A percentile compares a stretch with the other conserved stretches of the same genome.
Conservation (phyloP, 1,140 invertebrate genomes). For the Armadillidium nasatum region DNA sequence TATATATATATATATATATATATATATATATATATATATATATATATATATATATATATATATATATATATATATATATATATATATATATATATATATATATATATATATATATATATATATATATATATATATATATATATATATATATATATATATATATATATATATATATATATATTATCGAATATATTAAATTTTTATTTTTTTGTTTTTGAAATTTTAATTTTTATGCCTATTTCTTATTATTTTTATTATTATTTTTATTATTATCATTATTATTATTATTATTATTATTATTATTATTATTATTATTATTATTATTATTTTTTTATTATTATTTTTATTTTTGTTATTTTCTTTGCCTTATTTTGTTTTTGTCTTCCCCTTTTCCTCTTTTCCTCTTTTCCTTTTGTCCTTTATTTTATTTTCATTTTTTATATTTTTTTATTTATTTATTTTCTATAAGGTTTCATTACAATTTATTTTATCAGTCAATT, state of each 20-base stretch:
- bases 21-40: no score
- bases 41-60: no score
- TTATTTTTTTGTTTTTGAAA: no score
- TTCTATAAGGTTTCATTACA: constrained; percentile 3
- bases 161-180: no score
- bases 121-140: no score
- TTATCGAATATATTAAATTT: no score
- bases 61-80: no score
- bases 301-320: constrained; percentile 10
- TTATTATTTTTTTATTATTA: neutral
- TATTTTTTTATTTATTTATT: neutral
- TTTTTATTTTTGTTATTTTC: neutral
- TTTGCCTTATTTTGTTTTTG: constrained; percentile 1
- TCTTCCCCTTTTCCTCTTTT: neutral
- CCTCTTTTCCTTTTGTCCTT: neutral
- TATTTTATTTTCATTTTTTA: constrained; percentile 1
- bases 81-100: no score
- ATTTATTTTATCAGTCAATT: neutral
- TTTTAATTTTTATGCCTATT: no score
- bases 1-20: no score
- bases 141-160: no score
- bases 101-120: no score
- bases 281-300: constrained; percentile 5
- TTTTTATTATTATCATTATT: constrained; percentile 7
- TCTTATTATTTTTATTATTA: neutral